Evolutionary conservation across 2,113 vertebrate genomes (phyloP), one percentile per base, ranked within the genome.

Genomic region (Kryptolebias marmoratus): DNA sequence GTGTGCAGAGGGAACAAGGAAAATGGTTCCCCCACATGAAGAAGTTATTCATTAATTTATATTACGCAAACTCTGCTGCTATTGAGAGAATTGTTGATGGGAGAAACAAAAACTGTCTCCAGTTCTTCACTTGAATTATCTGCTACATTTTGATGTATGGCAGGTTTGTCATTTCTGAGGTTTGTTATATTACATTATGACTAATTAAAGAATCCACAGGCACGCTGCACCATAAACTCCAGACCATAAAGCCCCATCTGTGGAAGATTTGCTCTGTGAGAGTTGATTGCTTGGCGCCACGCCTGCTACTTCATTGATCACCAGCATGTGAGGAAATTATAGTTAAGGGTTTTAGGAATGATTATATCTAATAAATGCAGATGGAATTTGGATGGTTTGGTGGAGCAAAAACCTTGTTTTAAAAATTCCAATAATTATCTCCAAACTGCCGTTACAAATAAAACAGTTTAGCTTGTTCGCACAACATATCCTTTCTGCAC

Each of bases 341-440:
- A 53, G 11, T 71, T 44, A 3, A 27, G 4, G 3, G 67, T 68
- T 72, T 76, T 55, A 36, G 32, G 36, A 78, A 68, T 67, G 60
- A 81, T 81, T 72, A 54, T 7, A 69, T 61, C 42, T 47, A 60
- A 79, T 79, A 73, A 71, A 66, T 59, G 16, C 63, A 67, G 57
- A 75, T 68, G 30, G 52, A 15, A 42, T 66, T 49, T 47, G 4
- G n/a, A 58, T 75, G 42, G 64, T 65, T 66, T 60, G 57, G 12
- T 36, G n/a, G 30, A 12, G 31, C 36, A 60, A 7, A 9, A 11
- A 27, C 14, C 4, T 64, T 59, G 44, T 71, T 80, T 82, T 54
- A 45, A 65, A 73, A 32, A 64, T 68, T 42, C 4, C 7, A 8
- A 1, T 1, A 42, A 42, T 42, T 64, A 15, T 45, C 36, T 63